Evolutionary conservation across 2,797 vertebrate species (phyloP).

Genomic region (Danio kyathit): DNA sequence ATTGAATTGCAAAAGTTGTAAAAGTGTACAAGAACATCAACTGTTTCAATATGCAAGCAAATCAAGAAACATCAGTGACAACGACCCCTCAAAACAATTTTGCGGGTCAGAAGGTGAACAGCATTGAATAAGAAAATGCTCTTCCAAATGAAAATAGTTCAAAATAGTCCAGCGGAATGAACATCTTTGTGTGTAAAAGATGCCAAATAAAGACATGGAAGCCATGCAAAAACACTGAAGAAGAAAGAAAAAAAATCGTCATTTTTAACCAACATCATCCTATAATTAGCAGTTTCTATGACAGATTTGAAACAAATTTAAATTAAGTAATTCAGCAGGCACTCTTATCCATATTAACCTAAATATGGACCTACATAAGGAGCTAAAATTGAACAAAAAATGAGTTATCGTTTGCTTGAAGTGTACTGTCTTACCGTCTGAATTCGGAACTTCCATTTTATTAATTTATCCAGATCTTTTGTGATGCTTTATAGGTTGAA

Average conservation of each 20-base stretch:
- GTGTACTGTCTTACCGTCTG: conserved; percentile 70
- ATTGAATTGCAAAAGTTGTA: conserved; percentile 34
- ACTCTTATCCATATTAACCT: background rate
- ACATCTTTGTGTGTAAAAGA: conserved; percentile 67
- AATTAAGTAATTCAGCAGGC: background rate
- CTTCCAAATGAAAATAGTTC: conserved; percentile 8
- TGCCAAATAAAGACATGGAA: conserved; percentile 54
- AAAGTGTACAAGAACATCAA: conserved; percentile 5
- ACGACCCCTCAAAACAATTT: conserved; percentile 21
- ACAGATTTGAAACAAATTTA: background rate
- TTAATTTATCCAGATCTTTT: conserved; percentile 63
- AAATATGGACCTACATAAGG: too few species aligned
- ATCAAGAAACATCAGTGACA: conserved; percentile 19
- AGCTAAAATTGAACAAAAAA: background rate
- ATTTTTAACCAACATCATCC: background rate
- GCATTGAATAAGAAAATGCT: conserved; percentile 8
- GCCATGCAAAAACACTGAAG: conserved; percentile 23
- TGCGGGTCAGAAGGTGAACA: conserved; percentile 21
- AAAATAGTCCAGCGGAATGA: conserved; percentile 30
- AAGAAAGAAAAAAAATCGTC: conserved; percentile 22
- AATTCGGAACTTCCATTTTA: conserved; percentile 64
- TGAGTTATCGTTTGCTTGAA: background rate
- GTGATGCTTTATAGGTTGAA: conserved; percentile 63
- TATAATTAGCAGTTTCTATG: background rate
- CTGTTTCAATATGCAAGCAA: conserved; percentile 20